Conservation (phyloP, 1,140 invertebrate genomes). For the Chrysoperla carnea region DNA sequence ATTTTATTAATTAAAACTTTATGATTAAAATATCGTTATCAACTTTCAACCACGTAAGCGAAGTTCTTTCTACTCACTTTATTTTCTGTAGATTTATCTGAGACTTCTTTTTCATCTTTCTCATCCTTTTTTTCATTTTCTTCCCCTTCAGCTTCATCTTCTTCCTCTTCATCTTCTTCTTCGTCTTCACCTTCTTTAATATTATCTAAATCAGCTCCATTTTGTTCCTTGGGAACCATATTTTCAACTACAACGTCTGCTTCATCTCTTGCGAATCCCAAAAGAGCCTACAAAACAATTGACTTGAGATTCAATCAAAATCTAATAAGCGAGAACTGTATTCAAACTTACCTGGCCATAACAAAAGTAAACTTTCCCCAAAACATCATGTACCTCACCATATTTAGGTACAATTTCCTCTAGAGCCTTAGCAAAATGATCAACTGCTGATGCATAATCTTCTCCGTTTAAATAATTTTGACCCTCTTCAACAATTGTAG, state of each 20-base stretch:
- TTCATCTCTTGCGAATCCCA: neutral
- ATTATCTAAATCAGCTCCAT: too few relatives aligned
- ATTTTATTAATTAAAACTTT: too few relatives aligned
- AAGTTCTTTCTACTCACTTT: neutral
- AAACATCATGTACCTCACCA: slow-evolving; percentile 59
- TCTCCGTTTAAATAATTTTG: neutral
- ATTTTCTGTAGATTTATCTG: neutral
- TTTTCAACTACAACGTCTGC: neutral
- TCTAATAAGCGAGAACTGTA: neutral
- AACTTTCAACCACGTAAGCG: too few relatives aligned
- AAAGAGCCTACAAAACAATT: neutral
- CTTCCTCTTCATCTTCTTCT: neutral
- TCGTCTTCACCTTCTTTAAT: neutral
- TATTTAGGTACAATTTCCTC: slow-evolving; percentile 46
- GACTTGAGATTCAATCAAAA: neutral
- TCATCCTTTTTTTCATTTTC: neutral
- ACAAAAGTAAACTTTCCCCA: slow-evolving; percentile 59
- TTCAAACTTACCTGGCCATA: slow-evolving; percentile 8
- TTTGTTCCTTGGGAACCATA: too few relatives aligned
- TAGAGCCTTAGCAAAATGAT: slow-evolving; percentile 57
- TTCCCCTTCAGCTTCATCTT: neutral
- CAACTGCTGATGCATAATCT: slow-evolving; percentile 58
- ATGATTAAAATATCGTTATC: too few relatives aligned
- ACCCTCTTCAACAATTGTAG: neutral
- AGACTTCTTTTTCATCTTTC: neutral